Percentiles rank a stretch among this genome's conserved stretches.
Conservation (phyloP, 1,140 invertebrate species). For the Limonius californicus region DNA sequence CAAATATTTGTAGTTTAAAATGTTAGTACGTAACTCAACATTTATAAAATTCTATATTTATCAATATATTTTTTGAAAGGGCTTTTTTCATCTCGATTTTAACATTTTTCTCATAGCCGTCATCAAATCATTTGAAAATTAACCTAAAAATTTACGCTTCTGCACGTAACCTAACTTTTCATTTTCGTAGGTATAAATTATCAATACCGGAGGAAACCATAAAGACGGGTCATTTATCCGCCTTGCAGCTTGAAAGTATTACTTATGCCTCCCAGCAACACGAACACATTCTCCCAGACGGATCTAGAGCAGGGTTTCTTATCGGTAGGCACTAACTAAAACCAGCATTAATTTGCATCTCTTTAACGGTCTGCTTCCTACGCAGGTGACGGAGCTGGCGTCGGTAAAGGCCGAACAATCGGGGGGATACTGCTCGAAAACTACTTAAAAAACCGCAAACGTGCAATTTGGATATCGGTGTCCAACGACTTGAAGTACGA, state of each 20-base stretch:
- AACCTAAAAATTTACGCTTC: too few relatives aligned
- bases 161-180: too few relatives aligned
- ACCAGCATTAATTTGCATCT: background rate
- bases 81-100: too few relatives aligned
- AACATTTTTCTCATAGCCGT: too few relatives aligned
- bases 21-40: too few relatives aligned
- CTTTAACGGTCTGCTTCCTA: background rate
- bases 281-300: conserved; percentile 85
- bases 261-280: conserved; percentile 96
- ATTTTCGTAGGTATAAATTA: conserved; percentile 66
- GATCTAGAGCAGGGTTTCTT: conserved; percentile 90
- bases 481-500: conserved; percentile 99
- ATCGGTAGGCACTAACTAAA: conserved; percentile 59
- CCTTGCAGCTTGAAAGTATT: conserved; percentile 94
- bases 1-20: too few relatives aligned
- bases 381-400: conserved; percentile 94
- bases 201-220: conserved; percentile 84
- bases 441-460: conserved; percentile 87
- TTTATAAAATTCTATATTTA: too few relatives aligned
- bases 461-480: conserved; percentile 96
- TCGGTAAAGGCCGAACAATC: conserved; percentile 98
- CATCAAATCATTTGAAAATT: too few relatives aligned
- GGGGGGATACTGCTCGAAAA: conserved; percentile 99
- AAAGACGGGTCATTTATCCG: conserved; percentile 82
- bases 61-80: too few relatives aligned